Base-by-base conservation (phyloP, 1,140 invertebrate species). In the Pachypeltis micranthus region DNA sequence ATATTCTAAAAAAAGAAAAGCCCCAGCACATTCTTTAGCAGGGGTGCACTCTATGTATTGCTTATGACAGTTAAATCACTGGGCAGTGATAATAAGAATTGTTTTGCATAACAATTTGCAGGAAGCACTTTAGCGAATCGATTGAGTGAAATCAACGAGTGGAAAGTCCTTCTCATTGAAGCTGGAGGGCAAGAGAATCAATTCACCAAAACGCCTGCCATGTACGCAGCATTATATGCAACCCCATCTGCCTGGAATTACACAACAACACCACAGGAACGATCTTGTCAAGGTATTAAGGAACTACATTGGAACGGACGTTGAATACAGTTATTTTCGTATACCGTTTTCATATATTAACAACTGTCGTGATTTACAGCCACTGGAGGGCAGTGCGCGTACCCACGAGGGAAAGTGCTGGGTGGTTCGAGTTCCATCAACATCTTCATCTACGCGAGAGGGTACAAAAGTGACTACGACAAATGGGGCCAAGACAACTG, bases 401-500 rank as follows among this genome's bases (percentile, higher is more conserved):
- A 69, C 69, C 72, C 75, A 14, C 65, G 72, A 58, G 75, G 74
- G 2, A 78, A 75, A 69, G 72, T 72, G 1, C 60, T 80, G 61
- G 84, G 84, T 21, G 84, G 84, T 10, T 79, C 78, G 4, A 80
- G 78, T 14, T 76, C 77, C 2, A 74, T 85, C 4, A 85, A 86
- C 70, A 80, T 79, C 44, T 81, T 85, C 83, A 77, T 83, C 16
- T 85, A 85, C 70, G 77, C 80, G 1, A 81, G 85, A 67, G 81
- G 85, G 0, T 74, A 85, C 73, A 76, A 77, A 23, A 66, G 67
- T 23, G 83, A 86, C 68, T 91, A 85, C 74, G 83, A 91, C 71
- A 71, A 79, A 27, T 90, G 88, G 81, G 84, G 83, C 2, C 77
- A 81, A 4, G 86, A 86, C 0, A 83, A 82, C 66, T 72, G 74